Evolutionary conservation across 2,888 invertebrate genomes (phyloP).

Genomic region (Heliconius cydno): DNA sequence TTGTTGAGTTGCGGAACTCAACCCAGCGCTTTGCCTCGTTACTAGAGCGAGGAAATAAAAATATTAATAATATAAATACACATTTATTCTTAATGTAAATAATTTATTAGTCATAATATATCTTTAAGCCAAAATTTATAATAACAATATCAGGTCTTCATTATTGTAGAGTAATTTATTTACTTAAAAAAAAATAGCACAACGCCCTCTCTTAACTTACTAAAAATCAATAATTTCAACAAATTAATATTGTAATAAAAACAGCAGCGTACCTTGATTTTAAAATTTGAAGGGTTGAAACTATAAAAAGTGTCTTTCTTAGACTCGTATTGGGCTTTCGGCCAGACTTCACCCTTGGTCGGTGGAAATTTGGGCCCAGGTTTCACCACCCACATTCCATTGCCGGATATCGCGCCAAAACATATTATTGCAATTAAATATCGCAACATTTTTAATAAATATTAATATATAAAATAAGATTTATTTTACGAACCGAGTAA

Average conservation of each 20-base stretch:
- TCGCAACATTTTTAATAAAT: conserved; percentile 32
- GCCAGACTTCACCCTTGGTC: conserved; percentile 88
- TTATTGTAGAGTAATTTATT: not conserved
- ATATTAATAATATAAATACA: too few species aligned
- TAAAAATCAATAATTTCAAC: conserved; percentile 38
- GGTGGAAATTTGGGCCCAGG: conserved; percentile 80
- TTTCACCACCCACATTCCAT: conserved; percentile 53
- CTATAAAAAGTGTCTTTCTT: conserved; percentile 69
- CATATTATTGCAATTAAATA: conserved; percentile 27
- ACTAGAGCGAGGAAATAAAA: too few species aligned
- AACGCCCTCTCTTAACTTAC: not conserved
- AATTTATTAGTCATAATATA: not conserved
- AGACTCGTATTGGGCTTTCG: conserved; percentile 82
- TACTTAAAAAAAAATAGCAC: not conserved
- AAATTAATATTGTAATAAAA: conserved; percentile 1
- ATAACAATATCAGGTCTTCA: not conserved
- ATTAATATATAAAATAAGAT: not conserved
- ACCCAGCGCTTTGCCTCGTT: too few species aligned
- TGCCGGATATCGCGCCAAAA: conserved; percentile 28
- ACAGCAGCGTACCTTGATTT: conserved; percentile 70
- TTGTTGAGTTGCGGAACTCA: too few species aligned
- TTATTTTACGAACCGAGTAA: not conserved
- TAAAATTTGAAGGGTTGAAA: conserved; percentile 75
- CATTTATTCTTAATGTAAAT: not conserved
- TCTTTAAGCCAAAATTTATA: not conserved